Percentiles rank a stretch among this genome's conserved stretches.
Conservation (phyloP, 2,888 invertebrate species). For the Catocala nupta region DNA sequence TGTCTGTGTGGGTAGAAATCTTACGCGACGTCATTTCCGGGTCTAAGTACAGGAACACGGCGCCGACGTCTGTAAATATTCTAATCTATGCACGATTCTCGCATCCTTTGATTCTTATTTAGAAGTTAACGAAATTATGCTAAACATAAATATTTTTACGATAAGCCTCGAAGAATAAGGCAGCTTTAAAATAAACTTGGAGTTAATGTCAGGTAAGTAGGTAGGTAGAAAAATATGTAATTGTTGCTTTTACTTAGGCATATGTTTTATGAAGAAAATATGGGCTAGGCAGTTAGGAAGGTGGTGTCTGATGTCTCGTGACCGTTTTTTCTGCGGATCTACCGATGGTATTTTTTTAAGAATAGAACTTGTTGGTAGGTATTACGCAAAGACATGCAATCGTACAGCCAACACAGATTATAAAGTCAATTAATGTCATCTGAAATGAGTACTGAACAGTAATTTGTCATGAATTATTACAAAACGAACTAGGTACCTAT, state of each 20-base stretch:
- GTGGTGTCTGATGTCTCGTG: too few relatives aligned
- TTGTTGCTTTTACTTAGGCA: constrained; percentile 30
- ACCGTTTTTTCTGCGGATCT: too few relatives aligned
- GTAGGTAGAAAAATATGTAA: constrained; percentile 4
- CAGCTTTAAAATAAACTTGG: constrained; percentile 16
- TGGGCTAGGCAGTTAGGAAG: too few relatives aligned
- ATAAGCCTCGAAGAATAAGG: constrained; percentile 7
- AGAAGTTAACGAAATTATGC: constrained; percentile 13
- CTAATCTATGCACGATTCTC: constrained; percentile 11
- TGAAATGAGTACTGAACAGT: too few relatives aligned
- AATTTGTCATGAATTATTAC: neutral
- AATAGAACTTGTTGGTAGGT: too few relatives aligned
- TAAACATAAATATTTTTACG: constrained; percentile 6
- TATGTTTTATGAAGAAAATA: neutral
- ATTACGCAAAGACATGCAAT: neutral
- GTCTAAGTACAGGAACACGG: constrained; percentile 7
- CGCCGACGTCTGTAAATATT: constrained; percentile 17
- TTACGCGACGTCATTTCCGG: constrained; percentile 10
- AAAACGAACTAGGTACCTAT: neutral
- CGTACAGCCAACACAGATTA: neutral
- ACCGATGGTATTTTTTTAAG: too few relatives aligned
- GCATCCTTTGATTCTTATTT: constrained; percentile 31
- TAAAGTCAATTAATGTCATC: too few relatives aligned
- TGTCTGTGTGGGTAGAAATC: constrained; percentile 26
- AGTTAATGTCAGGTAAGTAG: constrained; percentile 13